Evolutionary conservation across 92 coral and sea anemone genomes (phyloP), one percentile per base, ranked within the genome.

Genomic region (Epizoanthus ramosus): DNA sequence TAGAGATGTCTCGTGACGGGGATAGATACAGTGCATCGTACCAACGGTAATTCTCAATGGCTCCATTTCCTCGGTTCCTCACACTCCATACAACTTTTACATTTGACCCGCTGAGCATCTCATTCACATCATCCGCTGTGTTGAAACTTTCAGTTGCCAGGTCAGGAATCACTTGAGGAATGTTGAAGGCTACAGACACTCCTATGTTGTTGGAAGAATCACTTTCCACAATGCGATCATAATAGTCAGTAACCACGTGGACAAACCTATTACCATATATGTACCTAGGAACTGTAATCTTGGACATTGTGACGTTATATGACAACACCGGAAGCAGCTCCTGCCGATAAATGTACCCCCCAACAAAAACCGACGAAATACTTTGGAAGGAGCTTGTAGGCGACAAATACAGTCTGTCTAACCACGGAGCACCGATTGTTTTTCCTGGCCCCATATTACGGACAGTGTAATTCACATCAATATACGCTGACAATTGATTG

Each of bases 381-480:
- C n/a, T 73, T 18, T 73, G 37, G 31, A 87, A 85, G 1, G 58
- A 52, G 6, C 16, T 65, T 16, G 84, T 82, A 60, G 83, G 61
- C 12, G 93, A 90, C 35, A 90, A 18, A 65, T 75, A 90, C 14
- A 92, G 50, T 21, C 82, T 41, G 66, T 92, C 94, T 18, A 31
- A 12, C 96, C 96, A 92, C 12, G 93, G 96, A 8, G 93, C 93
- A 24, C 84, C 88, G 12, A 66, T 68, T 1, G 90, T 92, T 23
- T 35, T 80, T 52, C 91, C 96, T 39, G 58, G 64, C 9, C 94
- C 96, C 22, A 53, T 68, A 83, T 92, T 92, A 25, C 60, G 45
- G 9, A 92, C 88, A 28, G 92, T 81, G 73, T 43, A 92, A 37
- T 83, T 84, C 3, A 92, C 83, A 9, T 80, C 68, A 19, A 92